Conservation (phyloP, 2,888 invertebrate genomes). For the Tuta absoluta region DNA sequence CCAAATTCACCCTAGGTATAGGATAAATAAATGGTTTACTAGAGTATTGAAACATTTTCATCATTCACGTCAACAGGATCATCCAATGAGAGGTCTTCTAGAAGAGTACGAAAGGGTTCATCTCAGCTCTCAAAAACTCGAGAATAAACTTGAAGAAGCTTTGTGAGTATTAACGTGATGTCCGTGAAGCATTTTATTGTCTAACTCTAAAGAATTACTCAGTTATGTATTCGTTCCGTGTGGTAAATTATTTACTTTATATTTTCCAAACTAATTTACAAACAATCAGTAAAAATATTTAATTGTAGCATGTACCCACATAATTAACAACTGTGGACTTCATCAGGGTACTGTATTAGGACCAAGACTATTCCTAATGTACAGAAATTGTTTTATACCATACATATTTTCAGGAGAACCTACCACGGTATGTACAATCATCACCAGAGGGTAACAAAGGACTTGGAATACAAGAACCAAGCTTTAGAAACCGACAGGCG, state of each 20-base stretch:
- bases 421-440: conserved; percentile 81
- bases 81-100: conserved; percentile 86
- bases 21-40: too few species aligned
- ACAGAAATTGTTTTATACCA: not conserved
- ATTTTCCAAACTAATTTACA: too few species aligned
- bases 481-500: conserved; percentile 89
- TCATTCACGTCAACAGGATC: conserved; percentile 77
- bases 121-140: conserved; percentile 83
- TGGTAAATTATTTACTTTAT: too few species aligned
- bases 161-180: conserved; percentile 74
- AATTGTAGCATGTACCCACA: too few species aligned
- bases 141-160: conserved; percentile 85
- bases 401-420: conserved; percentile 71
- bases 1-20: too few species aligned
- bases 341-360: not conserved
- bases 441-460: conserved; percentile 82
- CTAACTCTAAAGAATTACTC: not conserved
- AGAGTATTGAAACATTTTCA: too few species aligned
- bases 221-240: too few species aligned
- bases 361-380: not conserved
- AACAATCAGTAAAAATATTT: too few species aligned
- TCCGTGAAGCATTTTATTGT: not conserved
- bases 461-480: conserved; percentile 88
- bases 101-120: conserved; percentile 87
- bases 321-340: not conserved